These are phyloP conservation scores for Eubasilissa regina DNA, from an alignment of 1,140 invertebrate species.

Conservation along the genomic window DNA sequence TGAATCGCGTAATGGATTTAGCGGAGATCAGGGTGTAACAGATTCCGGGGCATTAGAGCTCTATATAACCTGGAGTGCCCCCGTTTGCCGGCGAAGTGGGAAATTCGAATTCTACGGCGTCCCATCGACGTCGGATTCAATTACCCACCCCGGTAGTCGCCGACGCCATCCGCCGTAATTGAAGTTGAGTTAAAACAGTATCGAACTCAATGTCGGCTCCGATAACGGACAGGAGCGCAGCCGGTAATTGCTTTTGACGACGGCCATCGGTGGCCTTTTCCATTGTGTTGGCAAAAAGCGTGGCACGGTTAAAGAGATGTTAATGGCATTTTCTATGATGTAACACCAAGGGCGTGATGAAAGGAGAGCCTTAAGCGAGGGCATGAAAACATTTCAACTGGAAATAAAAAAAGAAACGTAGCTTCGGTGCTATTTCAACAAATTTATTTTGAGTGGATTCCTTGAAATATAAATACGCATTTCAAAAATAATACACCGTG, in stretches of 20 bases:
- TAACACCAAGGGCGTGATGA: background rate
- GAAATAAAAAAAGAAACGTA: background rate
- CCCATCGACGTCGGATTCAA: conserved; percentile 55
- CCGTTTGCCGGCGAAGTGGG: conserved; percentile 51
- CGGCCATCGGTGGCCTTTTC: conserved; percentile 14
- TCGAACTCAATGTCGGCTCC: conserved; percentile 50
- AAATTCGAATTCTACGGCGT: conserved; percentile 56
- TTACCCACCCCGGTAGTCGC: conserved; percentile 46
- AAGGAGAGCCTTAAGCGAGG: background rate
- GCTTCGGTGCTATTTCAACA: no score
- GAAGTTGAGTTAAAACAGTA: conserved; percentile 59
- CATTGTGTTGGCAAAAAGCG: conserved; percentile 7
- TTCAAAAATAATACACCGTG: no score
- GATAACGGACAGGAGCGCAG: conserved; percentile 46
- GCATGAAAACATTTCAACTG: conserved; percentile 8
- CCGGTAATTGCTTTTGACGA: conserved; percentile 56
- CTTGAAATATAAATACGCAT: no score
- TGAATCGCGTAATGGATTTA: background rate
- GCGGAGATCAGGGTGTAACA: background rate
- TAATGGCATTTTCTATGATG: background rate
- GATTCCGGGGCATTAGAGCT: conserved; percentile 6
- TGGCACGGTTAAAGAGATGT: background rate
- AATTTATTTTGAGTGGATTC: no score
- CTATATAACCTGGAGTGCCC: conserved; percentile 22
- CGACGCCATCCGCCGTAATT: conserved; percentile 51